Evolutionary conservation across 2,113 vertebrate species (phyloP).

Genomic region (Okapia johnstoni): DNA sequence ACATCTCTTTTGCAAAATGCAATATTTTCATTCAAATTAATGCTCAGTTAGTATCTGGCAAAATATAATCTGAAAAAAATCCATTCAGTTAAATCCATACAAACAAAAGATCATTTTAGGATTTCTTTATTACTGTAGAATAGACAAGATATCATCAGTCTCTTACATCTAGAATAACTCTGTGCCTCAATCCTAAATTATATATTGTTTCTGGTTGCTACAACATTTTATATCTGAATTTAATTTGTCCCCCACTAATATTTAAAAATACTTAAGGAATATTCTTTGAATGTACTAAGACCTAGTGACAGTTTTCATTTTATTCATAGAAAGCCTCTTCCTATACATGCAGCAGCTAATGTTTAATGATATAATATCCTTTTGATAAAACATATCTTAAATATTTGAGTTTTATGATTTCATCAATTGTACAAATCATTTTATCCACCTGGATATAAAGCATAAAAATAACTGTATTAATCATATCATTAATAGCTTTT

Average conservation of each 20-base stretch:
- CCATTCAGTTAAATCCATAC: not conserved
- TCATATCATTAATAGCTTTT: not conserved
- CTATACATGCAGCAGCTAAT: fast-evolving
- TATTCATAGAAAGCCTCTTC: not conserved
- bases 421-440: not conserved
- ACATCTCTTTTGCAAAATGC: not conserved
- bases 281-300: not conserved
- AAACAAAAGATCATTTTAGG: not conserved
- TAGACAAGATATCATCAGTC: not conserved
- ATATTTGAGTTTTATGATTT: not conserved
- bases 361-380: not conserved
- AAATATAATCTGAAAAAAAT: not conserved
- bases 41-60: not conserved
- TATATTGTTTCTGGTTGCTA: not conserved
- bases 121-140: not conserved
- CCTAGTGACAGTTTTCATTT: not conserved
- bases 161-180: not conserved
- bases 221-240: not conserved
- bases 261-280: not conserved
- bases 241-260: not conserved
- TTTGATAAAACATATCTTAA: not conserved
- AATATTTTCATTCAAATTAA: conserved; percentile 2
- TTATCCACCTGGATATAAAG: not conserved
- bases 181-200: not conserved
- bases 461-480: not conserved